These are phyloP conservation scores for Naso thynnoides DNA, from an alignment of 2,797 vertebrate species.

Conservation along the genomic window DNA sequence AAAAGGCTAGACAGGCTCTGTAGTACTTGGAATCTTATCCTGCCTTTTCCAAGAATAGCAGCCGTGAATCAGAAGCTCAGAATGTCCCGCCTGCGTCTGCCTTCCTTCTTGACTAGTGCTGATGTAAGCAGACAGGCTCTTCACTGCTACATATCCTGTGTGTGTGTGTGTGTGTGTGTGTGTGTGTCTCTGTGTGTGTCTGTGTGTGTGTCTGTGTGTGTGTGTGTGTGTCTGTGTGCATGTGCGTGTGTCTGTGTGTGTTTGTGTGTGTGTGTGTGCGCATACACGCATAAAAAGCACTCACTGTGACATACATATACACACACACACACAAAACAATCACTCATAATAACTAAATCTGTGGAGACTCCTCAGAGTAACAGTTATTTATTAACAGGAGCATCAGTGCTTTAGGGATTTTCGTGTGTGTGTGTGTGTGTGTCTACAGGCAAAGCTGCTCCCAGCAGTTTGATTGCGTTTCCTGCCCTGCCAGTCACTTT, in stretches of 20 bases:
- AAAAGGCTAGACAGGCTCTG: conserved; percentile 35
- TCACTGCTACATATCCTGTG: conserved; percentile 54
- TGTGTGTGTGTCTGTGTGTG: conserved; percentile 56
- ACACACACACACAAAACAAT: conserved; percentile 25
- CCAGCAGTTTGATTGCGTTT: conserved; percentile 23
- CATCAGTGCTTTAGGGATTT: conserved; percentile 63
- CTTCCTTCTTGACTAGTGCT: conserved; percentile 64
- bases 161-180: conserved; percentile 37
- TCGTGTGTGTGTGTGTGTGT: conserved; percentile 24
- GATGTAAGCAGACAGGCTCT: conserved; percentile 70
- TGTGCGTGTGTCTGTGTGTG: conserved; percentile 46
- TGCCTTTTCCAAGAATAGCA: conserved; percentile 62
- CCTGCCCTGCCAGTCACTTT: conserved; percentile 8
- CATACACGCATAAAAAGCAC: too few relatives aligned
- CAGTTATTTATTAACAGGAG: conserved; percentile 75
- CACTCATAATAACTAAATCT: conserved; percentile 62
- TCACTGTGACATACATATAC: conserved; percentile 38
- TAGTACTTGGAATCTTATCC: conserved; percentile 57
- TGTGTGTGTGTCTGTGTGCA: conserved; percentile 39
- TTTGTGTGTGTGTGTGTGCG: too few relatives aligned
- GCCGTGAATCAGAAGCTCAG: conserved; percentile 50
- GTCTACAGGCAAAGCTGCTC: conserved; percentile 15
- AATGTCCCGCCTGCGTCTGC: conserved; percentile 38
- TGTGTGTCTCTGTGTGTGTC: conserved; percentile 50
- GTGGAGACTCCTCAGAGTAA: conserved; percentile 67